phyloP scores from a whole-genome alignment of 2,888 invertebrate genomes.

The Calameuta idolon region DNA sequence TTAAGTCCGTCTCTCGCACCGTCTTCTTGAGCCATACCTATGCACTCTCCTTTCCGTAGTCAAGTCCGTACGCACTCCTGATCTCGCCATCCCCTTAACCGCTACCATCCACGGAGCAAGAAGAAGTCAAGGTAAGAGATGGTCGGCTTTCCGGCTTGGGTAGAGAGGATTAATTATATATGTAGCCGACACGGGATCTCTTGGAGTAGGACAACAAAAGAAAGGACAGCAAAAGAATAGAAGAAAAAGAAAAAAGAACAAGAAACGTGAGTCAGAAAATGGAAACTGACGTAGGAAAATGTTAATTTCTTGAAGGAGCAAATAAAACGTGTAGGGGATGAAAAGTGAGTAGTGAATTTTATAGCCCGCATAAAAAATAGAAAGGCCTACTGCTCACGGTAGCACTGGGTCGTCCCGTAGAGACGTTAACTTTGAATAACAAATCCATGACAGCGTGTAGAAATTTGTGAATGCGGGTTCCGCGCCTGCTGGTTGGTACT shows the following conservation, averaged over 20 bases:
- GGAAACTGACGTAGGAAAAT: neutral
- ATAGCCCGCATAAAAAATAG: neutral
- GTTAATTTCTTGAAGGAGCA: neutral
- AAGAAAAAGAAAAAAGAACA: conserved; percentile 25
- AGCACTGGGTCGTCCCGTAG: neutral
- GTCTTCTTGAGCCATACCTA: neutral
- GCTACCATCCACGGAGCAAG: neutral
- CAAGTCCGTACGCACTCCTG: neutral
- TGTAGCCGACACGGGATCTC: neutral
- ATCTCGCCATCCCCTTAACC: neutral
- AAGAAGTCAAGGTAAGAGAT: conserved; percentile 1
- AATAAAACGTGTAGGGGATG: neutral
- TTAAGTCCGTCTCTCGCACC: conserved; percentile 9
- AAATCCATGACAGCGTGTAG: neutral
- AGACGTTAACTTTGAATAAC: neutral
- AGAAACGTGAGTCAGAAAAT: conserved; percentile 10
- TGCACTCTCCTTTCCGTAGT: neutral
- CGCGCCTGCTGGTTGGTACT: neutral
- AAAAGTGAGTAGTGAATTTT: neutral
- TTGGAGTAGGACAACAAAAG: neutral
- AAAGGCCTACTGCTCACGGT: neutral
- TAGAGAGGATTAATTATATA: conserved; percentile 7
- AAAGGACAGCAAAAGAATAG: conserved; percentile 13
- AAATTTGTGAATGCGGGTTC: neutral
- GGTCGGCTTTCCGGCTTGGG: conserved; percentile 2